A percentile compares a stretch with the other conserved stretches of the same genome.
Conservation (phyloP, 2,113 vertebrate genomes). For the Phoenicopterus ruber region DNA sequence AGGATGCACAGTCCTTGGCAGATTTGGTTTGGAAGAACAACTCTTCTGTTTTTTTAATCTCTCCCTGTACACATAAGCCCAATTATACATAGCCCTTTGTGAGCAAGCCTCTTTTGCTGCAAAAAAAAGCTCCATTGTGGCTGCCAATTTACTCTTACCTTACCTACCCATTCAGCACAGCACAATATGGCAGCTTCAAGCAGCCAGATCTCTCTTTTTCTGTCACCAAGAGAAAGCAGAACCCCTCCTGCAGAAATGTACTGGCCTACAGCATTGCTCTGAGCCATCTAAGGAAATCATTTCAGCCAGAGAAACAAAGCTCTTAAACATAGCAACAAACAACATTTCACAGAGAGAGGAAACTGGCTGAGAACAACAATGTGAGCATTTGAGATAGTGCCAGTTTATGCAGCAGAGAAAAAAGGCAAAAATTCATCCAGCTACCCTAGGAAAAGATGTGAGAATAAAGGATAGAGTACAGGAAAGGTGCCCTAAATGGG, state of each 20-base stretch:
- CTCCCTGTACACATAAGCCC: neutral
- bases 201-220: neutral
- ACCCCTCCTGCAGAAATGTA: neutral
- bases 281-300: neutral
- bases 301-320: conserved; percentile 15
- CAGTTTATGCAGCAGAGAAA: neutral
- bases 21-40: conserved; percentile 7
- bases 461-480: neutral
- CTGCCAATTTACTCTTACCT: neutral
- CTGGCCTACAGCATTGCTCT: neutral
- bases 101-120: neutral
- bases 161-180: neutral
- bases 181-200: neutral
- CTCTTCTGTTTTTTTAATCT: neutral
- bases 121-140: neutral
- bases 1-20: neutral
- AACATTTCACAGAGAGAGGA: neutral
- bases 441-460: neutral
- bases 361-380: neutral
- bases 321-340: neutral
- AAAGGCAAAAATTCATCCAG: neutral
- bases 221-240: neutral
- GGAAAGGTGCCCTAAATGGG: neutral
- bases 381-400: neutral
- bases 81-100: neutral